Evolutionary conservation across 1,140 invertebrate genomes (phyloP).

Genomic region (Cepaea nemoralis): DNA sequence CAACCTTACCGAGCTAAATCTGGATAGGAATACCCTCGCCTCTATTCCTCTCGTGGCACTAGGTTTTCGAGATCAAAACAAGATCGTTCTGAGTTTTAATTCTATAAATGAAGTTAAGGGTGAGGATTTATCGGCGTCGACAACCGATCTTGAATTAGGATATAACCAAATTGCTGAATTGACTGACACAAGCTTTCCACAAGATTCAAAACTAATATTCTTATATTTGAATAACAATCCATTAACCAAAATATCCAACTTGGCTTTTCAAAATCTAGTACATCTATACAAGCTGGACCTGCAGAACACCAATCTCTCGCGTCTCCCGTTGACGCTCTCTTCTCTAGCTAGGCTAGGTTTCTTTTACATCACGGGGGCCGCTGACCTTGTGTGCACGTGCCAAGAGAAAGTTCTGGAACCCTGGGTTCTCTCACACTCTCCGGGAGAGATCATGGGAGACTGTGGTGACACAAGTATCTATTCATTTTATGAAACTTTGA

Average conservation of each 20-base stretch:
- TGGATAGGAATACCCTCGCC: background rate
- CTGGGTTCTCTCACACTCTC: background rate
- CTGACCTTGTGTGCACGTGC: background rate
- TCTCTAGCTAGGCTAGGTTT: background rate
- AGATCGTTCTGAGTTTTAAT: background rate
- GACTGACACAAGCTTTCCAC: background rate
- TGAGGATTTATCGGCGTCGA: background rate
- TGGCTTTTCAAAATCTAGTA: background rate
- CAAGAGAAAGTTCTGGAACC: background rate
- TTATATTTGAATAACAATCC: background rate
- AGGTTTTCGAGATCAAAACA: background rate
- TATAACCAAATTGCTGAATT: background rate
- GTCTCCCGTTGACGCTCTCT: background rate
- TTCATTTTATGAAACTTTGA: background rate
- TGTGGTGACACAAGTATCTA: background rate
- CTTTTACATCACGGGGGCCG: background rate
- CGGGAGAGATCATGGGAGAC: background rate
- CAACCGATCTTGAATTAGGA: background rate
- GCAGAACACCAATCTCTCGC: background rate
- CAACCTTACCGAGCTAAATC: background rate
- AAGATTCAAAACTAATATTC: background rate
- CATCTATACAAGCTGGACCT: background rate
- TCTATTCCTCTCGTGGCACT: background rate
- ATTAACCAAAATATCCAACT: background rate
- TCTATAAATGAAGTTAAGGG: background rate